Percentiles rank a stretch among this genome's conserved stretches.
Evolutionary conservation across 2,888 invertebrate genomes (phyloP).

Genomic region (Pogonocherus hispidulus): DNA sequence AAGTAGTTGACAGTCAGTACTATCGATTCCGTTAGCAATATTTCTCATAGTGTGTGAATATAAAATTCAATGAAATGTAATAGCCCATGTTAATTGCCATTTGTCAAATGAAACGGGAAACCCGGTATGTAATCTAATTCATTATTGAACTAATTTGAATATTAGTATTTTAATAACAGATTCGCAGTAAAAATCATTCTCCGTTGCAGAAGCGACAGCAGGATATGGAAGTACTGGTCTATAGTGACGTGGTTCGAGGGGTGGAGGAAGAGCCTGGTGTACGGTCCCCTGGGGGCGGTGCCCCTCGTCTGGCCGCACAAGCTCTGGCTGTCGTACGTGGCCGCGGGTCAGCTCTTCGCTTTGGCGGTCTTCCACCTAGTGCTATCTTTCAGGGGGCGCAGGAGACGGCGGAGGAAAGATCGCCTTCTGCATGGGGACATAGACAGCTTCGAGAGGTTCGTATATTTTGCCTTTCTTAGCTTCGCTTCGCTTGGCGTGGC

Average conservation of each 20-base stretch:
- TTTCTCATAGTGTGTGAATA: too few species aligned
- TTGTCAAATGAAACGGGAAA: too few species aligned
- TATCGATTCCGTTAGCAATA: too few species aligned
- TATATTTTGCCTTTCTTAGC: neutral
- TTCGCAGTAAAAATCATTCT: too few species aligned
- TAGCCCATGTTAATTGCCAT: too few species aligned
- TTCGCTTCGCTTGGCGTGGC: too few species aligned
- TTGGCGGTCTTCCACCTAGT: conserved; percentile 68
- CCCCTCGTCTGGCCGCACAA: conserved; percentile 67
- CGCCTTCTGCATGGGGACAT: conserved; percentile 62
- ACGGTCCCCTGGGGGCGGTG: conserved; percentile 62
- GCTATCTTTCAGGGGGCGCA: conserved; percentile 61
- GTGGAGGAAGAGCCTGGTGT: conserved; percentile 65
- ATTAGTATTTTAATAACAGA: too few species aligned
- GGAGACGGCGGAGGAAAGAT: conserved; percentile 60
- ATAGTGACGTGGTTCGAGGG: conserved; percentile 62
- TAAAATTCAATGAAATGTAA: too few species aligned
- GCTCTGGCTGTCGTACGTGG: conserved; percentile 71
- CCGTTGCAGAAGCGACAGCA: conserved; percentile 63
- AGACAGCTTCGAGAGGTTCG: conserved; percentile 67
- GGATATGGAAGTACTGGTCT: conserved; percentile 63
- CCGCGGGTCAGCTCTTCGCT: conserved; percentile 68
- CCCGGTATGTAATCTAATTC: too few species aligned
- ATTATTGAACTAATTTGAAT: too few species aligned
- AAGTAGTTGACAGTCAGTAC: too few species aligned